Evolutionary conservation across 1,140 invertebrate species (phyloP).

Genomic region (Panagrolaimus sp.): DNA sequence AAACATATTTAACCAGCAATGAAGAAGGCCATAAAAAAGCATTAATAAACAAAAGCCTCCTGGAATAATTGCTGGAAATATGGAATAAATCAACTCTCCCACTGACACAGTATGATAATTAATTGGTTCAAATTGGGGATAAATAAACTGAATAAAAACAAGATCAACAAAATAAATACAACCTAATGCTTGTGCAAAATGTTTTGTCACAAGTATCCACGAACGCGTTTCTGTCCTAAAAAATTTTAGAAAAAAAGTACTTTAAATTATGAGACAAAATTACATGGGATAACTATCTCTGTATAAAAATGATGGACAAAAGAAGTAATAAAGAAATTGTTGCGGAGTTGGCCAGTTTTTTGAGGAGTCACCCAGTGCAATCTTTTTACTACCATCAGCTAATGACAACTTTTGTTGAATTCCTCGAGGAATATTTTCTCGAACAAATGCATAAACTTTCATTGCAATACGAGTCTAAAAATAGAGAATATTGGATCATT

Average conservation of each 20-base stretch:
- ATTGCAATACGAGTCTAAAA: slow-evolving; percentile 55
- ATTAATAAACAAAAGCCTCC: slow-evolving; percentile 49
- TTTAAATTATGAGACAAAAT: neutral
- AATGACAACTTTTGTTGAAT: slow-evolving; percentile 27
- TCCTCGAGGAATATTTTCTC: slow-evolving; percentile 46
- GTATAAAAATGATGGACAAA: slow-evolving; percentile 55
- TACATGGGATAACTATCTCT: slow-evolving; percentile 44
- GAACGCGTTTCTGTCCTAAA: slow-evolving; percentile 13
- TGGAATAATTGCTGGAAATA: slow-evolving; percentile 53
- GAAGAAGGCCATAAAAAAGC: slow-evolving; percentile 55
- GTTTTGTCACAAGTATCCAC: slow-evolving; percentile 42
- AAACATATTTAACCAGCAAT: slow-evolving; percentile 51
- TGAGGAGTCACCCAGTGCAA: neutral
- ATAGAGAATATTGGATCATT: too few species aligned
- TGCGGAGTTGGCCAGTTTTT: slow-evolving; percentile 33
- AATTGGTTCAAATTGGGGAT: slow-evolving; percentile 35
- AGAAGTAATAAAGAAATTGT: slow-evolving; percentile 54
- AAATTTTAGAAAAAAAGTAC: neutral
- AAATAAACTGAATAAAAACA: slow-evolving; percentile 45
- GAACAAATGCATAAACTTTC: slow-evolving; percentile 55
- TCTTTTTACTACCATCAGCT: slow-evolving; percentile 11
- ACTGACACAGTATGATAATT: slow-evolving; percentile 21
- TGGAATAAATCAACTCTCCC: slow-evolving; percentile 27
- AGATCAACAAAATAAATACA: slow-evolving; percentile 54
- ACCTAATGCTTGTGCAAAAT: slow-evolving; percentile 43